Evolutionary conservation across 2,888 invertebrate species (phyloP).

Genomic region (Polyommatus iphigenia): DNA sequence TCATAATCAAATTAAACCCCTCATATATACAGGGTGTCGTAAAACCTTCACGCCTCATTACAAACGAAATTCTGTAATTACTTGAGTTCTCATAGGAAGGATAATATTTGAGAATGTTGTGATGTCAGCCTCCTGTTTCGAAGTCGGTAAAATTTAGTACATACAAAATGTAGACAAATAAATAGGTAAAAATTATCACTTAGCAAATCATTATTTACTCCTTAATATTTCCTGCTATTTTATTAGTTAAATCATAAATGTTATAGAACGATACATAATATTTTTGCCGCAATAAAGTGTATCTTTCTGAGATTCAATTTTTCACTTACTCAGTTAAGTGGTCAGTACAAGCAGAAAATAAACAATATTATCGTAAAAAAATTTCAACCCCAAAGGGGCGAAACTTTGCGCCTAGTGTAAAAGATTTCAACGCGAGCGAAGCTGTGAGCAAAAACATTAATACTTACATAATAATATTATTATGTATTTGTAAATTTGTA

Average conservation of each 20-base stretch:
- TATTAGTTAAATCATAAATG: too few species aligned
- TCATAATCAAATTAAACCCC: conserved; percentile 63
- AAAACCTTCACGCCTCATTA: conserved; percentile 63
- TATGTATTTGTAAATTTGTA: too few species aligned
- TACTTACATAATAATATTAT: not conserved
- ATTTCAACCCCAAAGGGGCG: too few species aligned
- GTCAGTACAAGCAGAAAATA: too few species aligned
- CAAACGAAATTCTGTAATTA: conserved; percentile 73
- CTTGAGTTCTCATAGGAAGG: conserved; percentile 62
- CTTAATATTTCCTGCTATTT: too few species aligned
- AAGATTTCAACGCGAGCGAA: conserved; percentile 9
- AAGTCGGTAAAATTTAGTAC: not conserved
- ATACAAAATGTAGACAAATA: not conserved
- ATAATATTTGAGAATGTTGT: conserved; percentile 34
- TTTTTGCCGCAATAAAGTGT: too few species aligned
- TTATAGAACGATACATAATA: too few species aligned
- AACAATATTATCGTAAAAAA: too few species aligned
- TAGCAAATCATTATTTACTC: too few species aligned
- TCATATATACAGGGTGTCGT: conserved; percentile 49
- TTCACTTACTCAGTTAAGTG: too few species aligned
- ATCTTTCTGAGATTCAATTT: too few species aligned
- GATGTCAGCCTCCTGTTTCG: not conserved
- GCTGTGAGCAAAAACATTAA: not conserved
- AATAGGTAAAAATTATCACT: too few species aligned
- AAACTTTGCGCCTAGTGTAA: not conserved